Evolutionary conservation across 2,113 vertebrate genomes (phyloP), one percentile per base, ranked within the genome.

Genomic region (Pluvialis apricaria): DNA sequence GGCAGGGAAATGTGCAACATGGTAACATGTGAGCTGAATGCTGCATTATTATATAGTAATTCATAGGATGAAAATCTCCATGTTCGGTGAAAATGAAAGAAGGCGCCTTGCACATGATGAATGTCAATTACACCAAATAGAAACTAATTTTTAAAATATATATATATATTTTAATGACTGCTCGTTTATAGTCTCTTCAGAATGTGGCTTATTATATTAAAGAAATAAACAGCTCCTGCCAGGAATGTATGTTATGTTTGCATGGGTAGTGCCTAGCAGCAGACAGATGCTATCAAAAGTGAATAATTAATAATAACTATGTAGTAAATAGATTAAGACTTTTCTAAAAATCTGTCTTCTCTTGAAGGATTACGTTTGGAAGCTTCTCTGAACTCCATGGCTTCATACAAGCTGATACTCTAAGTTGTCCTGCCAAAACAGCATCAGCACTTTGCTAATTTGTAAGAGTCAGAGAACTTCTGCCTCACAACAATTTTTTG

Each of bases 361-460:
- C 65, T 62, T 94, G 91, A 71, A 38, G 44, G n/a, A 88, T 55
- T 71, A n/a, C 38, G 40, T 13, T 91, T 97, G 85, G 89, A 87
- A 88, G 51, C 47, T 85, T 81, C 75, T 82, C 61, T 38, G 55
- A 88, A 79, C 45, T 57, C n/a, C 57, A 34, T 5, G 19, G 75
- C 66, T 96, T 88, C 10, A 19, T 60, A 85, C 16, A 80, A 85
- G 70, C 77, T 84, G 90, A 76, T 51, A 47, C 28, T 79, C 70
- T 47, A 58, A 95, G 42, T 45, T 91, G 68, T 79, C 38, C 78
- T 88, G 92, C 82, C 73, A 92, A 73, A 90, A 90, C 31, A 83
- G 60, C 62, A 25, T 72, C 84, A 90, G 24, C 77, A 62, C 25
- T 42, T 36, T 66, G 45, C 66, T 97, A n/a, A 81, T 81, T 78